Conservation (phyloP, 2,888 invertebrate genomes). For the Didymodactylos carnosus region DNA sequence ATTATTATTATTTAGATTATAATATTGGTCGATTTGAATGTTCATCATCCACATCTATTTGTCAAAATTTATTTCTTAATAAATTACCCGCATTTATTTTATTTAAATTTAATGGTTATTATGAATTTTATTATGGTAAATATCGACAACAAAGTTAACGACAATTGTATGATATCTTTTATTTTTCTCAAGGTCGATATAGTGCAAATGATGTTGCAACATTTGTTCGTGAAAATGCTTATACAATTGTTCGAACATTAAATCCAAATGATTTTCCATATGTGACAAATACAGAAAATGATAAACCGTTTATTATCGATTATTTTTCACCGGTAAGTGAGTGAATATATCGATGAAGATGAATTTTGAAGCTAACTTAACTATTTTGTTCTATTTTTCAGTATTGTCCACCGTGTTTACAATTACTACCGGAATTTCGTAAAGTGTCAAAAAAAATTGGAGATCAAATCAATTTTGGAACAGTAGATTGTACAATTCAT, state of each 20-base stretch:
- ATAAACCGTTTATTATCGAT: conserved; percentile 46
- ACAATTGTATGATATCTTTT: background rate
- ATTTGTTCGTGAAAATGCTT: conserved; percentile 45
- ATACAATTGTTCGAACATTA: conserved; percentile 31
- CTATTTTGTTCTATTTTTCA: conserved; percentile 19
- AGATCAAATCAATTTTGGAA: conserved; percentile 41
- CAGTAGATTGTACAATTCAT: conserved; percentile 50
- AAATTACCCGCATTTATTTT: conserved; percentile 50
- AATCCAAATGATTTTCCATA: conserved; percentile 38
- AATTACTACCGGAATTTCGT: conserved; percentile 48
- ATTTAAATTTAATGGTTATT: conserved; percentile 52
- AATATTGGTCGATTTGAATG: conserved; percentile 36
- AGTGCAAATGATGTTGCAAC: conserved; percentile 38
- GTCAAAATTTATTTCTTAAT: conserved; percentile 31
- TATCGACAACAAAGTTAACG: background rate
- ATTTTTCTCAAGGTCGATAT: background rate
- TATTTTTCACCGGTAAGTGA: conserved; percentile 50
- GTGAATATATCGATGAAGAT: background rate
- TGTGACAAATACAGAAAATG: conserved; percentile 23
- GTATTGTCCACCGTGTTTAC: conserved; percentile 57
- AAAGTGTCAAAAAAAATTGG: conserved; percentile 41
- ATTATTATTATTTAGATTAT: conserved; percentile 4
- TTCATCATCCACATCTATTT: conserved; percentile 23
- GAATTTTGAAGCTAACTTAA: background rate
- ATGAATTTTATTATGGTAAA: conserved; percentile 50